These are phyloP conservation scores for Alfaro cultratus DNA, from an alignment of 2,797 vertebrate species.

Conservation along the genomic window DNA sequence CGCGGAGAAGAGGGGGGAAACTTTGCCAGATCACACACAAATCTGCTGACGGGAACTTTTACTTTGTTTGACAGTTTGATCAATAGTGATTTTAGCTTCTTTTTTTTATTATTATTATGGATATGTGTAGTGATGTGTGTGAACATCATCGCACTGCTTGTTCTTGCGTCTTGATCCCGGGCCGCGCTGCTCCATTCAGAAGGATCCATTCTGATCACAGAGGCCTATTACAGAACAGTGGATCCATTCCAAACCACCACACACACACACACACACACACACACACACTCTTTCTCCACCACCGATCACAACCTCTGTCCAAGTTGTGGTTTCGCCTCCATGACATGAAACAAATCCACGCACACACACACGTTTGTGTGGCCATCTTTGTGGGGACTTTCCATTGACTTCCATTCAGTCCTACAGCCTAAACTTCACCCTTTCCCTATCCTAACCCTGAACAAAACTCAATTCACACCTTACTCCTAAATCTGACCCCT, in stretches of 20 bases:
- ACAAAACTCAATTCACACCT: too few relatives aligned
- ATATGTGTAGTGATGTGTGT: background rate
- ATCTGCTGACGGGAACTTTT: conserved; percentile 2
- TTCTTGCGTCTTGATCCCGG: background rate
- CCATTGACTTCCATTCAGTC: too few relatives aligned
- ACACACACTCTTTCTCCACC: conserved; percentile 2
- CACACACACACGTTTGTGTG: too few relatives aligned
- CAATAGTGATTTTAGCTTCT: background rate
- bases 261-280: background rate
- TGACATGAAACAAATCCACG: conserved; percentile 40
- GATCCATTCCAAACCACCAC: conserved; percentile 12
- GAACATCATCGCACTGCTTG: background rate
- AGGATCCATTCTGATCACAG: background rate
- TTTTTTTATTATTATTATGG: too few relatives aligned
- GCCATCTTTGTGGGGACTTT: too few relatives aligned
- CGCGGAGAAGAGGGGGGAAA: background rate
- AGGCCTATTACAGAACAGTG: background rate
- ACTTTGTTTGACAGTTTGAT: background rate
- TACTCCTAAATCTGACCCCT: too few relatives aligned
- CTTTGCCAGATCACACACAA: background rate
- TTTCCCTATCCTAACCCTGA: too few relatives aligned
- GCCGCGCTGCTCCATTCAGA: background rate
- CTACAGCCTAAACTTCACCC: too few relatives aligned
- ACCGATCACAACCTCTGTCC: conserved; percentile 49
- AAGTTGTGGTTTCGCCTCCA: conserved; percentile 49